phyloP scores from a whole-genome alignment of 1,140 invertebrate species.

The Coptotermes formosanus region DNA sequence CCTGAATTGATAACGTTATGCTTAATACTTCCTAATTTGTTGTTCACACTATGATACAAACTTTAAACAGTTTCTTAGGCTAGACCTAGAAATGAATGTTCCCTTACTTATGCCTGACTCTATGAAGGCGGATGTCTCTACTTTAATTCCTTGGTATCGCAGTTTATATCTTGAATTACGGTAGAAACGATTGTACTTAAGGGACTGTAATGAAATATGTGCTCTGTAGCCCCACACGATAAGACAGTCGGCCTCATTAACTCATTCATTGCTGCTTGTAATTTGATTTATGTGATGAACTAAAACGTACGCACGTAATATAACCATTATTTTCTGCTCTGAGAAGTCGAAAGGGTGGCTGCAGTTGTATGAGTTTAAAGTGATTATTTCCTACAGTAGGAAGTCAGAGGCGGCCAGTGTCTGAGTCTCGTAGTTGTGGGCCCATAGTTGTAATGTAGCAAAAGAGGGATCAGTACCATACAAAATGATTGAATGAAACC shows the following conservation, averaged over 20 bases:
- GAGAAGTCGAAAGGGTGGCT: not conserved
- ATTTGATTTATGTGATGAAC: not conserved
- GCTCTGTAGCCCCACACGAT: not conserved
- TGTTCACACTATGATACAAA: not conserved
- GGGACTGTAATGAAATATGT: not conserved
- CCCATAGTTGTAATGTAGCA: too few relatives aligned
- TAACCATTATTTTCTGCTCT: not conserved
- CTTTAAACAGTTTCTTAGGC: not conserved
- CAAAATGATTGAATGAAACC: too few relatives aligned
- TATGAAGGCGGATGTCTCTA: not conserved
- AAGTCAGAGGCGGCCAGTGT: too few relatives aligned
- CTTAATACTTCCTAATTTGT: too few relatives aligned
- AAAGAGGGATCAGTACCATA: too few relatives aligned
- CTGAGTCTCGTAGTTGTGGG: too few relatives aligned
- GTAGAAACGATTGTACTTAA: not conserved
- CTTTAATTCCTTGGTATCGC: not conserved
- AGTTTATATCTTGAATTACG: not conserved
- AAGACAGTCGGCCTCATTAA: not conserved
- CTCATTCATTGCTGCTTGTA: not conserved
- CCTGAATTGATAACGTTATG: too few relatives aligned
- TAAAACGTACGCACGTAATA: not conserved
- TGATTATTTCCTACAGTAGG: too few relatives aligned
- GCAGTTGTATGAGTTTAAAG: too few relatives aligned
- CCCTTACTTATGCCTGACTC: too few relatives aligned
- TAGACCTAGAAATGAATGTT: too few relatives aligned